These are phyloP conservation scores for Macrosoma leucophasiata DNA, from an alignment of 2,888 invertebrate species.

Conservation along the genomic window DNA sequence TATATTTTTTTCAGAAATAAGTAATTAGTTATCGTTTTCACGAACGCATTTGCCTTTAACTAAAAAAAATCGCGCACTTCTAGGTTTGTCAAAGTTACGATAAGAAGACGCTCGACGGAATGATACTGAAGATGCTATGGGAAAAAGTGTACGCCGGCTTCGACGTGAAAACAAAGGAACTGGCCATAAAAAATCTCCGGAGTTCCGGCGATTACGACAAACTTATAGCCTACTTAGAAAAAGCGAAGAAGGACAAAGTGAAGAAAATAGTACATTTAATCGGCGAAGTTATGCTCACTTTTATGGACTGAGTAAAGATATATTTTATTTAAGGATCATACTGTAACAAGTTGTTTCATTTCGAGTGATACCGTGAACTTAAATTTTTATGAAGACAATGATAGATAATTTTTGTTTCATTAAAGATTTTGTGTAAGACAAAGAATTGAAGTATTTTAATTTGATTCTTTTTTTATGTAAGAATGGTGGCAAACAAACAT, in stretches of 20 bases:
- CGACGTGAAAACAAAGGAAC: constrained; percentile 44
- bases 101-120: constrained; percentile 50
- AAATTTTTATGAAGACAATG: background rate
- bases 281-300: constrained; percentile 47
- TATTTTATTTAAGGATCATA: constrained; percentile 5
- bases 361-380: too few species aligned
- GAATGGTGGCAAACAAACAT: too few species aligned
- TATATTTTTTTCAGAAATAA: too few species aligned
- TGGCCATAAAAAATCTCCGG: constrained; percentile 45
- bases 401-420: background rate
- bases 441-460: background rate
- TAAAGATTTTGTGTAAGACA: background rate
- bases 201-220: constrained; percentile 47
- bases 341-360: background rate
- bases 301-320: constrained; percentile 33
- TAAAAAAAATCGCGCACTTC: too few species aligned
- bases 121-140: constrained; percentile 58
- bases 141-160: constrained; percentile 49
- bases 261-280: constrained; percentile 43
- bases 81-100: constrained; percentile 35
- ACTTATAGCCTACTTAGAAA: constrained; percentile 39
- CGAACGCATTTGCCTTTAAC: too few species aligned
- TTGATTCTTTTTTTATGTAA: background rate
- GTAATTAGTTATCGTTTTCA: too few species aligned
- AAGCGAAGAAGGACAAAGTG: constrained; percentile 48